Evolutionary conservation across 1,140 invertebrate genomes (phyloP).

Genomic region (Euura lappo): DNA sequence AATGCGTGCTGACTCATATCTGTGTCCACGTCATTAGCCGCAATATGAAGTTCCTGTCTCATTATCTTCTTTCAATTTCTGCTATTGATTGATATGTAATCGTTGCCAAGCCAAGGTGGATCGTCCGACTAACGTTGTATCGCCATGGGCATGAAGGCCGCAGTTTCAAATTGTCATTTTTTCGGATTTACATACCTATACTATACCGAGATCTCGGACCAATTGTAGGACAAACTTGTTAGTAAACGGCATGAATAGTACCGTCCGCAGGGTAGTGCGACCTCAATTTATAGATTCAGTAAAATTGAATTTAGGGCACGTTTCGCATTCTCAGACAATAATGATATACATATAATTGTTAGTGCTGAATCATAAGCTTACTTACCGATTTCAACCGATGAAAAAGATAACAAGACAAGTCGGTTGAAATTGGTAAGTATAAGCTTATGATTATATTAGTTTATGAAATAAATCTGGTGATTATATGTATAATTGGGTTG

Average conservation of each 20-base stretch:
- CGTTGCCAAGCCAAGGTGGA: not conserved
- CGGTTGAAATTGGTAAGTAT: too few relatives aligned
- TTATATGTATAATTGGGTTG: too few relatives aligned
- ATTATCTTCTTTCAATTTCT: not conserved
- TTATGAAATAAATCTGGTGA: too few relatives aligned
- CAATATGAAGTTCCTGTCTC: not conserved
- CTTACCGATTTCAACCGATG: too few relatives aligned
- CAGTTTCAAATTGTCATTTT: not conserved
- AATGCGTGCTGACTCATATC: too few relatives aligned
- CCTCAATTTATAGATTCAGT: not conserved
- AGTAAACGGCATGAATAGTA: not conserved
- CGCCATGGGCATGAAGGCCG: not conserved
- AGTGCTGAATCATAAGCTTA: too few relatives aligned
- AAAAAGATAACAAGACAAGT: too few relatives aligned
- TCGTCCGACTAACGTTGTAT: not conserved
- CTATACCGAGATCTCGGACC: not conserved
- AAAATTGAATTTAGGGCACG: not conserved
- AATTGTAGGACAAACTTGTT: not conserved
- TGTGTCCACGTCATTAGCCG: not conserved
- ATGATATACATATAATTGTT: not conserved
- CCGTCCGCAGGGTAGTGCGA: not conserved
- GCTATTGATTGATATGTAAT: not conserved
- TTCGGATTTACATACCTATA: not conserved
- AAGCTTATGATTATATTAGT: too few relatives aligned
- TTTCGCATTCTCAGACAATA: not conserved